Evolutionary conservation across 2,113 vertebrate genomes (phyloP).

Genomic region (Embiotoca jacksoni): DNA sequence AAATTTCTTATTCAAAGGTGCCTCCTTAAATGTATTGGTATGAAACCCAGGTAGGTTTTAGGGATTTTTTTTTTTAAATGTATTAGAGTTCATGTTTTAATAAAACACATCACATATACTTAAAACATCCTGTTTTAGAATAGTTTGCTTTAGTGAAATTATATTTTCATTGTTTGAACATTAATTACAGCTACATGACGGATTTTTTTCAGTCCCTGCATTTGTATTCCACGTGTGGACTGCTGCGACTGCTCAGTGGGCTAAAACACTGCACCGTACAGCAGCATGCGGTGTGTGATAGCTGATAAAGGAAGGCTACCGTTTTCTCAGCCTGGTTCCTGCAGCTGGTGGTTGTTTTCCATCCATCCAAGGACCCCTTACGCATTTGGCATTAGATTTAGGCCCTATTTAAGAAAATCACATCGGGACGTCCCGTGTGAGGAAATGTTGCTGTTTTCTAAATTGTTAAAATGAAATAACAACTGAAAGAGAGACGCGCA

Average conservation of each 20-base stretch:
- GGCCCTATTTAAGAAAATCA: conserved; percentile 42
- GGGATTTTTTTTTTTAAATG: background rate
- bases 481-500: background rate
- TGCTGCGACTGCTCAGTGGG: background rate
- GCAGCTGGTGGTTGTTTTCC: conserved; percentile 50
- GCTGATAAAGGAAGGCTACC: conserved; percentile 38
- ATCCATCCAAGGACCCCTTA: conserved; percentile 22
- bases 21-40: background rate
- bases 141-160: background rate
- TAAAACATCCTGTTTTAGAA: background rate
- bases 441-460: conserved; percentile 40
- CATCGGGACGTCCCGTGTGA: conserved; percentile 7
- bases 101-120: background rate
- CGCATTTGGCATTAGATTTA: conserved; percentile 34
- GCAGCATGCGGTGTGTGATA: background rate
- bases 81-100: background rate
- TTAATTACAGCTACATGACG: background rate
- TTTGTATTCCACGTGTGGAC: background rate
- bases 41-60: background rate
- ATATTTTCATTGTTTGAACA: background rate
- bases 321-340: conserved; percentile 38
- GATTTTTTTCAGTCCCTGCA: too few species aligned
- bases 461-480: conserved; percentile 29
- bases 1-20: background rate
- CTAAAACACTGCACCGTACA: conserved; percentile 11